Percentiles rank a stretch among this genome's conserved stretches.
Conservation (phyloP, 2,113 vertebrate species). For the Nymphicus hollandicus region DNA sequence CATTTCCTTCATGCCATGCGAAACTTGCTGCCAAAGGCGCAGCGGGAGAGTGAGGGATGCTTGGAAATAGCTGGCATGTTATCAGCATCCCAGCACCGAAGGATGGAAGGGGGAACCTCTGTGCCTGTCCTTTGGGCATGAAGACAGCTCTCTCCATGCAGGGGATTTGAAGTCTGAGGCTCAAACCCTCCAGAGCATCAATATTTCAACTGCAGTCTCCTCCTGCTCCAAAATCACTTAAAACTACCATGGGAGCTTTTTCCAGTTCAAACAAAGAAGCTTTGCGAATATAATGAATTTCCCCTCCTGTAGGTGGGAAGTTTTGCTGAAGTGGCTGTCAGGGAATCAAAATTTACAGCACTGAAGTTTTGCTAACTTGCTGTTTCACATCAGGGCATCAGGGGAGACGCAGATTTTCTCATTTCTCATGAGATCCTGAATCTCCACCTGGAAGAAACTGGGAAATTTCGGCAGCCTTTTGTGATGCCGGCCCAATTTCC, state of each 20-base stretch:
- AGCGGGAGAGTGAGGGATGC: accelerated
- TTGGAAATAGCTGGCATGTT: not conserved
- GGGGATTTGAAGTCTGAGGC: not conserved
- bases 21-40: not conserved
- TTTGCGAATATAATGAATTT: not conserved
- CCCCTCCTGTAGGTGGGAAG: not conserved
- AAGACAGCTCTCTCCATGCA: not conserved
- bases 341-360: slow-evolving; percentile 26
- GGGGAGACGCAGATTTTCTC: not conserved
- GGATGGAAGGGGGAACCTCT: not conserved
- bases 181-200: not conserved
- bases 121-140: not conserved
- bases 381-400: not conserved
- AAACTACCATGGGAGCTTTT: not conserved
- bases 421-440: not conserved
- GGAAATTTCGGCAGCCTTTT: not conserved
- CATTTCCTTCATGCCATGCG: not conserved
- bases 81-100: accelerated
- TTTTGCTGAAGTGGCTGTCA: slow-evolving; percentile 21
- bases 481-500: not conserved
- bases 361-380: not conserved
- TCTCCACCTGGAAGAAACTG: slow-evolving; percentile 11
- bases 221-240: not conserved
- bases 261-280: not conserved
- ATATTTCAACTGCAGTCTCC: not conserved